A percentile compares a stretch with the other conserved stretches of the same genome.
Conservation (phyloP, 1,140 invertebrate genomes). For the Hydropsyche tenuis region DNA sequence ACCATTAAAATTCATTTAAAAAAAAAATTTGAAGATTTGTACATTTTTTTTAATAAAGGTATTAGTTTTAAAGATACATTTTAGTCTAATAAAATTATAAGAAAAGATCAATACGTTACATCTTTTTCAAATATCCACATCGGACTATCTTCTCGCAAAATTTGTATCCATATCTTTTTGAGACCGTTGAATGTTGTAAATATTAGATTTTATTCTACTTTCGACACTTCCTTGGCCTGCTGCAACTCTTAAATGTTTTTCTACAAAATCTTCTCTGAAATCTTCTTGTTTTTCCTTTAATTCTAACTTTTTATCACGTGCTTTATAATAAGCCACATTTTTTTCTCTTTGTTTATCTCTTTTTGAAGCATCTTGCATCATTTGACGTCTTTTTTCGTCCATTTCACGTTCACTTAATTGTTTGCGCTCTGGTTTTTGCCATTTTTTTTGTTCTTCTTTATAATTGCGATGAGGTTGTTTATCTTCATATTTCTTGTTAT, state of each 20-base stretch:
- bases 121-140: not conserved
- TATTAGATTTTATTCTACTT: constrained; percentile 79
- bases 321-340: constrained; percentile 70
- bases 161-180: constrained; percentile 72
- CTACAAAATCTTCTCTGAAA: constrained; percentile 62
- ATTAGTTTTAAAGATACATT: not conserved
- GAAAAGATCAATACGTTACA: not conserved
- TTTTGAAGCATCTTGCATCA: constrained; percentile 81
- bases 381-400: constrained; percentile 74
- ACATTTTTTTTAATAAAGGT: too few relatives aligned
- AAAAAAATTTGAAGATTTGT: too few relatives aligned
- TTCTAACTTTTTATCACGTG: constrained; percentile 69
- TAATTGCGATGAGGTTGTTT: constrained; percentile 42
- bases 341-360: constrained; percentile 71
- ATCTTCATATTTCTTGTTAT: constrained; percentile 49
- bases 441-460: constrained; percentile 48
- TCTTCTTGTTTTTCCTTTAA: constrained; percentile 57
- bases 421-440: constrained; percentile 54
- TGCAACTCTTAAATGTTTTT: constrained; percentile 72
- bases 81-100: not conserved
- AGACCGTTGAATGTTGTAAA: constrained; percentile 80
- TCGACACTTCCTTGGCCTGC: constrained; percentile 72
- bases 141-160: constrained; percentile 68
- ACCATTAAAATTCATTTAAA: not conserved
- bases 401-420: constrained; percentile 73